These are phyloP conservation scores for Andrena praecox DNA, from an alignment of 2,888 invertebrate genomes.

Conservation along the genomic window DNA sequence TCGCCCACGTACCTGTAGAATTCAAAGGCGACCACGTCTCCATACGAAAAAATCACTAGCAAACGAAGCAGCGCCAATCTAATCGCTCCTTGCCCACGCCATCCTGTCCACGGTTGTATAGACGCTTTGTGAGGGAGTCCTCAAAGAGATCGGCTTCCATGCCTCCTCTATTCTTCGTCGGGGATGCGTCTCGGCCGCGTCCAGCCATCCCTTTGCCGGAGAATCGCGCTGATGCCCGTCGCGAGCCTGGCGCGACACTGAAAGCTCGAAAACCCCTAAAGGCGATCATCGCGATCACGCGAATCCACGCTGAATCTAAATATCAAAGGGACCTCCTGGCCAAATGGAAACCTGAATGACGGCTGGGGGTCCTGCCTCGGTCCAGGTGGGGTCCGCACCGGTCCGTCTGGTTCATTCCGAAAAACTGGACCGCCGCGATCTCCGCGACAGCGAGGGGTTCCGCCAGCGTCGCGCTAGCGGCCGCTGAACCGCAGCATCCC, in stretches of 20 bases:
- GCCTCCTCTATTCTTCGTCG: conserved; percentile 28
- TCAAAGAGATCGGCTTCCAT: conserved; percentile 14
- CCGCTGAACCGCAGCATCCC: conserved; percentile 67
- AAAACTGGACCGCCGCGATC: conserved; percentile 78
- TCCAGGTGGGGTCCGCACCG: conserved; percentile 85
- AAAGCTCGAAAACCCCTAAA: conserved; percentile 53
- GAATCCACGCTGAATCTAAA: conserved; percentile 73
- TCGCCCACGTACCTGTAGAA: conserved; percentile 9
- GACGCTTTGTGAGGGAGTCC: conserved; percentile 19
- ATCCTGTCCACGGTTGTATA: neutral
- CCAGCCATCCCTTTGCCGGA: conserved; percentile 56
- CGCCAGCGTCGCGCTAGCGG: conserved; percentile 15
- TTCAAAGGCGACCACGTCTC: neutral
- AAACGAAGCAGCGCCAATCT: neutral
- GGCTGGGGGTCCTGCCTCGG: conserved; percentile 81
- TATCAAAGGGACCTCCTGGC: conserved; percentile 75
- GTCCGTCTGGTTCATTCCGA: conserved; percentile 78
- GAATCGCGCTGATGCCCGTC: conserved; percentile 51
- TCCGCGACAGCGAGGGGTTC: conserved; percentile 40
- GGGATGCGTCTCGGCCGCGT: conserved; percentile 40
- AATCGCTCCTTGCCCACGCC: conserved; percentile 30
- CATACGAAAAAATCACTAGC: neutral
- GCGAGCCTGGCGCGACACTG: conserved; percentile 54
- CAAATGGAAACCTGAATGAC: conserved; percentile 79
- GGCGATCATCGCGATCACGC: conserved; percentile 64